Percentiles rank a stretch among this genome's conserved stretches.
Conservation (phyloP, 2,797 vertebrate species). For the Kryptolebias ocellatus region DNA sequence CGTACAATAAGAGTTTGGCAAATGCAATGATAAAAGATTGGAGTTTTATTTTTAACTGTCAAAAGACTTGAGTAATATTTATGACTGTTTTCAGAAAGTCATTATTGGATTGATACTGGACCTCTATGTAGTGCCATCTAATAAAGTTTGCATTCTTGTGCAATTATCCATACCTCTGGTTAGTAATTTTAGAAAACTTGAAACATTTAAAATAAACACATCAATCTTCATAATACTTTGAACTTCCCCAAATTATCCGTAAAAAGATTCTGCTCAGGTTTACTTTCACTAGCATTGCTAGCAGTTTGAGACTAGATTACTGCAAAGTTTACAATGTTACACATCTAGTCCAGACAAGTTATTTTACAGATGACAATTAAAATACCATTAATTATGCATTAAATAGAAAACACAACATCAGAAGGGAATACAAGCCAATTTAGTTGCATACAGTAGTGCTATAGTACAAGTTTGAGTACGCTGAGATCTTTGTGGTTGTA, state of each 20-base stretch:
- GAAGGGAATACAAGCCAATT: slow-evolving; percentile 67
- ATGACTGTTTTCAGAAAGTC: neutral
- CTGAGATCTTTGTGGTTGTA: slow-evolving; percentile 44
- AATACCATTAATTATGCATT: slow-evolving; percentile 62
- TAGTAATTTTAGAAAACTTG: slow-evolving; percentile 16
- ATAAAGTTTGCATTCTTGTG: neutral
- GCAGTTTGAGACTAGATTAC: slow-evolving; percentile 37
- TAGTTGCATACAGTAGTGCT: slow-evolving; percentile 52
- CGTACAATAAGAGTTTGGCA: slow-evolving; percentile 44
- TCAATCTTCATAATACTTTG: slow-evolving; percentile 6
- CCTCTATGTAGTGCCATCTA: neutral
- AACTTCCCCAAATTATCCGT: slow-evolving; percentile 55
- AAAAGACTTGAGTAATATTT: neutral
- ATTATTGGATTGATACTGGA: neutral
- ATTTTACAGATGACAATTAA: slow-evolving; percentile 63
- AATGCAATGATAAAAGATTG: slow-evolving; percentile 22
- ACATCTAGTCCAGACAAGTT: slow-evolving; percentile 52
- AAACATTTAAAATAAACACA: neutral
- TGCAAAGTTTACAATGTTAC: slow-evolving; percentile 55
- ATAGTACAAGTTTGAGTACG: slow-evolving; percentile 31
- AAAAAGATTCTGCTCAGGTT: slow-evolving; percentile 37
- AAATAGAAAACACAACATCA: slow-evolving; percentile 60
- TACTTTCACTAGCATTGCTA: slow-evolving; percentile 39
- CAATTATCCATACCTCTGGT: neutral
- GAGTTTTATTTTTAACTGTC: neutral